A percentile compares a stretch with the other conserved stretches of the same genome.
phyloP scores from a whole-genome alignment of 2,888 invertebrate species.

The Drosophila testacea region DNA sequence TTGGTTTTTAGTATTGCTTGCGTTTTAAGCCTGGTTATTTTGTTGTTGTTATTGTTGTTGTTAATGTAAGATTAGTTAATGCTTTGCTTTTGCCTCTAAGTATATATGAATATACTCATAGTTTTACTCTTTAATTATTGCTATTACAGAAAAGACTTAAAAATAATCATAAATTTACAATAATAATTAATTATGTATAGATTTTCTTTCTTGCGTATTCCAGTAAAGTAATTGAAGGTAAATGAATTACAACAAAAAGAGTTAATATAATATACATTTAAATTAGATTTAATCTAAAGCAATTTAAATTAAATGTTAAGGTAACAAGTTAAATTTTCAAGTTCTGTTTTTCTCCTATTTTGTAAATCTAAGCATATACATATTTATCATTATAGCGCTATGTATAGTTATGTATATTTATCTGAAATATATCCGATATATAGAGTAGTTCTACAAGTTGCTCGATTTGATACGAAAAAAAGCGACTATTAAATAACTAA shows the following conservation, averaged over 20 bases:
- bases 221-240: constrained; percentile 32
- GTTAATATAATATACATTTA: constrained; percentile 8
- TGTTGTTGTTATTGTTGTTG: constrained; percentile 21
- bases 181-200: constrained; percentile 30
- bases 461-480: constrained; percentile 53
- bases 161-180: constrained; percentile 16
- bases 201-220: constrained; percentile 32
- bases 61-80: constrained; percentile 33
- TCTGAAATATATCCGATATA: constrained; percentile 31
- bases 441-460: constrained; percentile 54
- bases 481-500: constrained; percentile 59
- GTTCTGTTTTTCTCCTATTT: constrained; percentile 17
- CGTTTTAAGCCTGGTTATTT: constrained; percentile 59
- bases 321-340: constrained; percentile 30
- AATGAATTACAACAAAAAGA: constrained; percentile 38
- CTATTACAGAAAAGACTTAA: constrained; percentile 32
- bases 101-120: constrained; percentile 18
- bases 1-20: constrained; percentile 71
- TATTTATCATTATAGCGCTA: constrained; percentile 42
- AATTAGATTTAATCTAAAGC: constrained; percentile 31
- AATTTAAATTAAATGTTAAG: constrained; percentile 24
- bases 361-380: constrained; percentile 39
- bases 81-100: constrained; percentile 22
- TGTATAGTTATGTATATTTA: constrained; percentile 35
- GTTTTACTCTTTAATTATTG: constrained; percentile 20